These are phyloP conservation scores for Cerastis leucographa DNA, from an alignment of 2,888 invertebrate genomes.

Conservation along the genomic window DNA sequence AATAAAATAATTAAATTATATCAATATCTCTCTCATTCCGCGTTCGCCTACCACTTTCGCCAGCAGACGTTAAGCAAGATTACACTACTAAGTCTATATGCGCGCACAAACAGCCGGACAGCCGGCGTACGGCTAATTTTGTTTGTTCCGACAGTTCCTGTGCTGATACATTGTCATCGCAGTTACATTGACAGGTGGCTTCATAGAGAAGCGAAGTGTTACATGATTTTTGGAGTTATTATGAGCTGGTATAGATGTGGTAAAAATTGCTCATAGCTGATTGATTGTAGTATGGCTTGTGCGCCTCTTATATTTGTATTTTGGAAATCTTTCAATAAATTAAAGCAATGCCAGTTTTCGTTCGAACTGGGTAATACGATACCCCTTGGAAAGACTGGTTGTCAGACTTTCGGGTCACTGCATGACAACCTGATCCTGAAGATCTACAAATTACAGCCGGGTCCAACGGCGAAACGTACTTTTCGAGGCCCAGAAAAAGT, in stretches of 20 bases:
- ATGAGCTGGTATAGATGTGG: neutral
- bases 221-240: neutral
- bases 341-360: neutral
- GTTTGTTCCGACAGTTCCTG: constrained; percentile 81
- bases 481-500: too few relatives aligned
- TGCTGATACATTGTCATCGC: constrained; percentile 67
- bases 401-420: too few relatives aligned
- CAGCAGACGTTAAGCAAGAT: constrained; percentile 77
- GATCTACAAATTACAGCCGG: too few relatives aligned
- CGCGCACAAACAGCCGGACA: constrained; percentile 79
- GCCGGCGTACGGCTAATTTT: constrained; percentile 80
- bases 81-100: constrained; percentile 79
- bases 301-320: neutral
- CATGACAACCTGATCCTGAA: too few relatives aligned
- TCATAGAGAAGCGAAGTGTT: constrained; percentile 18
- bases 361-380: too few relatives aligned
- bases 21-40: neutral
- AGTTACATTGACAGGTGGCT: constrained; percentile 38
- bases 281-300: neutral
- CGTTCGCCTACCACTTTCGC: constrained; percentile 17
- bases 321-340: neutral
- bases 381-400: too few relatives aligned
- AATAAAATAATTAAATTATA: constrained; percentile 24
- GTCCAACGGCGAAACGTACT: too few relatives aligned
- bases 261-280: neutral